These are phyloP conservation scores for Myiozetetes cayanensis DNA, from an alignment of 2,113 vertebrate species.

Conservation along the genomic window DNA sequence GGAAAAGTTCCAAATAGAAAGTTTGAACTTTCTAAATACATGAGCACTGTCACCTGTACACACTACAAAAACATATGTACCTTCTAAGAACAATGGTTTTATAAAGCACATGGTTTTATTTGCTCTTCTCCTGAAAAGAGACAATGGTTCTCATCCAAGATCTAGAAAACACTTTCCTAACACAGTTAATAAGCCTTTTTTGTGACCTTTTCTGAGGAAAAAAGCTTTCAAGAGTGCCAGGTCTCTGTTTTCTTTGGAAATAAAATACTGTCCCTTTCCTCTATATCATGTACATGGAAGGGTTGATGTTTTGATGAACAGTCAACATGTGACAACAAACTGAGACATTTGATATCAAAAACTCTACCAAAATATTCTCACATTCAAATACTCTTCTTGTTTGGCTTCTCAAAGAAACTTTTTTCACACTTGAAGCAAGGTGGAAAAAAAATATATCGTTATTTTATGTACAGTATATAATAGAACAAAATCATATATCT, in stretches of 20 bases:
- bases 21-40: neutral
- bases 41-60: neutral
- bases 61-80: rapidly evolving
- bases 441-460: neutral
- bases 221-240: rapidly evolving
- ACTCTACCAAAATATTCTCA: neutral
- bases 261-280: neutral
- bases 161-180: neutral
- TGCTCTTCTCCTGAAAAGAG: neutral
- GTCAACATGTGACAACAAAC: neutral
- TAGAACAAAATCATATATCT: neutral
- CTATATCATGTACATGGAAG: neutral
- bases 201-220: neutral
- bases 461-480: neutral
- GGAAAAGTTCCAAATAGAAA: neutral
- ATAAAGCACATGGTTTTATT: neutral
- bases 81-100: neutral
- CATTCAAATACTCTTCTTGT: neutral
- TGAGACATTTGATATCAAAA: neutral
- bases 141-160: neutral
- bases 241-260: neutral
- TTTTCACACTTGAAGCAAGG: neutral
- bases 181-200: neutral
- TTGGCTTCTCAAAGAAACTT: neutral
- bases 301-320: neutral